Percentiles rank a stretch among this genome's conserved stretches.
phyloP scores from a whole-genome alignment of 2,797 vertebrate genomes.

The Ataeniobius toweri region DNA sequence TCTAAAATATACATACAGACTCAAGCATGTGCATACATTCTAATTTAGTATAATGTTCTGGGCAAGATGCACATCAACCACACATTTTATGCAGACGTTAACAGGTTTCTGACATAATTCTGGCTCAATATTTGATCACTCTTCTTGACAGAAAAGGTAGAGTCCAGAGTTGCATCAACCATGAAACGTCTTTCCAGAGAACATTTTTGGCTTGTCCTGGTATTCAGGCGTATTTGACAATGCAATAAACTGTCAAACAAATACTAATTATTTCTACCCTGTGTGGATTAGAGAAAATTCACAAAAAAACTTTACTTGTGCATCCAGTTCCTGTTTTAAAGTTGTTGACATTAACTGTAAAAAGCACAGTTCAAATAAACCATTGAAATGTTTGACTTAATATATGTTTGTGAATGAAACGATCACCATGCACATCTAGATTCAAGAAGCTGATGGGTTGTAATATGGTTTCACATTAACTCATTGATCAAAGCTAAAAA shows the following conservation, averaged over 20 bases:
- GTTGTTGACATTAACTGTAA: not conserved
- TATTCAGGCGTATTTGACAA: no score
- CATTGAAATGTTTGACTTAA: not conserved
- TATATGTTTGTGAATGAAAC: not conserved
- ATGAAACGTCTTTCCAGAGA: no score
- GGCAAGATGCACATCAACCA: not conserved
- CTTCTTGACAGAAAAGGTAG: not conserved
- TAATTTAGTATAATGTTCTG: not conserved
- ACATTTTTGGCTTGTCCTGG: no score
- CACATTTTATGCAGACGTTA: not conserved
- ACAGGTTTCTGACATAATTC: not conserved
- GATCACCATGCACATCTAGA: not conserved
- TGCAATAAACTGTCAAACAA: no score
- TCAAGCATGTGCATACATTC: not conserved
- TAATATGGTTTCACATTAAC: slow-evolving; percentile 32
- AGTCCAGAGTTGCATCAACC: not conserved
- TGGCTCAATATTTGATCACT: not conserved
- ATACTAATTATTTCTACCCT: not conserved
- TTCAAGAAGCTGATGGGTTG: slow-evolving; percentile 12
- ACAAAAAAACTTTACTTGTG: not conserved
- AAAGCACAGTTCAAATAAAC: not conserved
- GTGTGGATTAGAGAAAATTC: not conserved
- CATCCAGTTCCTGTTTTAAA: not conserved
- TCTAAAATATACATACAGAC: not conserved
- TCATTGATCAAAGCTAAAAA: slow-evolving; percentile 53